A percentile compares a stretch with the other conserved stretches of the same genome.
Conservation (phyloP, 2,888 invertebrate genomes). For the Phalera bucephala region DNA sequence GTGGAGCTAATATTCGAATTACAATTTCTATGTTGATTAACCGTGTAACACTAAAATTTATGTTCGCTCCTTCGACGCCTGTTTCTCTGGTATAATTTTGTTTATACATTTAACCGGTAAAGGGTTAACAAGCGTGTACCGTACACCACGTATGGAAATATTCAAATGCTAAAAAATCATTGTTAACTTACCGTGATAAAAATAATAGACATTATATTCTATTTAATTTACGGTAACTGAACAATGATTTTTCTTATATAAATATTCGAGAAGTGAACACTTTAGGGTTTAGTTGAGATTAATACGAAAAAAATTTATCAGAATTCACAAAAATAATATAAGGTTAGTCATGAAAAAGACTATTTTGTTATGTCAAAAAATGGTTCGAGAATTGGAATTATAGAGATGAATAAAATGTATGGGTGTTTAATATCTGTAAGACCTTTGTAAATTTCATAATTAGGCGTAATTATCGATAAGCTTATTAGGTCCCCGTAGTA, state of each 20-base stretch:
- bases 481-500: constrained; percentile 13
- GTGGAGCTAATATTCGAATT: constrained; percentile 70
- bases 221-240: too few relatives aligned
- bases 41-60: constrained; percentile 58
- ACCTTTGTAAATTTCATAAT: neutral
- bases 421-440: neutral
- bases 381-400: too few relatives aligned
- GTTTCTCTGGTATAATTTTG: constrained; percentile 69
- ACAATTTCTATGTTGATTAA: constrained; percentile 71
- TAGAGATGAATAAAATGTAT: too few relatives aligned
- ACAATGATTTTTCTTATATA: too few relatives aligned
- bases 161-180: neutral
- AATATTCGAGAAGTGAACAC: too few relatives aligned
- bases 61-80: constrained; percentile 36
- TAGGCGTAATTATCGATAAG: constrained; percentile 12
- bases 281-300: too few relatives aligned
- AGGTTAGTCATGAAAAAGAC: too few relatives aligned
- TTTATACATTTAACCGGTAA: constrained; percentile 42
- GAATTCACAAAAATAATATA: too few relatives aligned
- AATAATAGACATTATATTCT: too few relatives aligned
- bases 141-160: neutral
- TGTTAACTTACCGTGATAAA: neutral
- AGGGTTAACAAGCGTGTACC: constrained; percentile 20
- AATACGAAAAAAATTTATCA: too few relatives aligned
- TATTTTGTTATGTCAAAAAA: too few relatives aligned